Evolutionary conservation across 2,113 vertebrate genomes (phyloP).

Genomic region (Zapus hudsonius): DNA sequence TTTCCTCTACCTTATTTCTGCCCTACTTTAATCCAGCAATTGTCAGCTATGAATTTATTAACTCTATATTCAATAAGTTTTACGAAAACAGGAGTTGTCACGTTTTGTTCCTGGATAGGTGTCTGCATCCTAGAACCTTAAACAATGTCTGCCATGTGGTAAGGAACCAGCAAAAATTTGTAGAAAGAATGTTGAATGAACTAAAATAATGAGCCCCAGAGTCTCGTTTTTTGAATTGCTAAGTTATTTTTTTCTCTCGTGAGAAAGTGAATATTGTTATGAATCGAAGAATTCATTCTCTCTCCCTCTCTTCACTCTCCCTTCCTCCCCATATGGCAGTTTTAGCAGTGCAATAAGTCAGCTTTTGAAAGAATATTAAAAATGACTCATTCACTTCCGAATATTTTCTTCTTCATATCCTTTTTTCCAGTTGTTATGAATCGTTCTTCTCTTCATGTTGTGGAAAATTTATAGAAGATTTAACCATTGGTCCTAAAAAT

Average conservation of each 20-base stretch:
- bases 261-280: neutral
- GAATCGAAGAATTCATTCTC: conserved; percentile 32
- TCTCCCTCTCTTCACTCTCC: neutral
- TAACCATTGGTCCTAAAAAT: neutral
- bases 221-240: conserved; percentile 39
- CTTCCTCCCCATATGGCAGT: neutral
- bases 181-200: conserved; percentile 43
- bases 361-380: conserved; percentile 47
- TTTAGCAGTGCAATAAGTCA: conserved; percentile 32
- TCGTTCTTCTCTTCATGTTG: conserved; percentile 39
- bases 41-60: neutral
- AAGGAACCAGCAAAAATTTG: conserved; percentile 35
- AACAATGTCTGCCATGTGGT: conserved; percentile 22
- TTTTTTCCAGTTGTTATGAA: conserved; percentile 11
- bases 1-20: neutral
- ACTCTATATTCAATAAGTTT: conserved; percentile 1
- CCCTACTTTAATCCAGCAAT: neutral
- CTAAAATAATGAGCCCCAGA: conserved; percentile 56
- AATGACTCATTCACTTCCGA: neutral
- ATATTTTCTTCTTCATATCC: neutral
- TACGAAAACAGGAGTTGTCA: neutral
- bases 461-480: conserved; percentile 25
- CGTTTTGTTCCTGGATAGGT: neutral
- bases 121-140: neutral
- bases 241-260: neutral